Percentiles rank a stretch among this genome's conserved stretches.
These are phyloP conservation scores for Troides oblongomaculatus DNA, from an alignment of 2,888 invertebrate species.

Conservation along the genomic window DNA sequence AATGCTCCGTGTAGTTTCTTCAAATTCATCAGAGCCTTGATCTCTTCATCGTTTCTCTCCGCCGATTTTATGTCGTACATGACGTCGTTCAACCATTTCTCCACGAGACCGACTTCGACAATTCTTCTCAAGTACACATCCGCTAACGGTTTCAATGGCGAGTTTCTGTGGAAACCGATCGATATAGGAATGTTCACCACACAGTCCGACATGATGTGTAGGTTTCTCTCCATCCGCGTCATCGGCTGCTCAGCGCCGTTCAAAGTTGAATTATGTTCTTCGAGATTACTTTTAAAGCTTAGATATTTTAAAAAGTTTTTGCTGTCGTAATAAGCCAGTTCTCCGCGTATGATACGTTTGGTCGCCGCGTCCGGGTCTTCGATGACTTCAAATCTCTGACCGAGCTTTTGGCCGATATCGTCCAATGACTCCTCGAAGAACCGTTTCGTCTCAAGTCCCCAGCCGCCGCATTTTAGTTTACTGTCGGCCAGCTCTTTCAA, in stretches of 20 bases:
- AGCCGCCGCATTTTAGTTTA: conserved; percentile 84
- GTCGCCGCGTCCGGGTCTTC: conserved; percentile 83
- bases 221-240: conserved; percentile 63
- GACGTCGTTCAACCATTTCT: conserved; percentile 89
- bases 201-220: conserved; percentile 92
- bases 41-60: conserved; percentile 78
- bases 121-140: conserved; percentile 84
- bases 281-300: conserved; percentile 77
- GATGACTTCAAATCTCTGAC: conserved; percentile 82
- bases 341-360: conserved; percentile 83
- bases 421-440: conserved; percentile 87
- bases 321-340: conserved; percentile 90
- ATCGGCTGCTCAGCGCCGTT: conserved; percentile 41
- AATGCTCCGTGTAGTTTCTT: conserved; percentile 89
- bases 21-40: conserved; percentile 89
- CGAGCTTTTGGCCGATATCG: conserved; percentile 83
- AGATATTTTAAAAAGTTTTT: conserved; percentile 84
- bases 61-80: conserved; percentile 80
- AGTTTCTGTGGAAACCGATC: conserved; percentile 90
- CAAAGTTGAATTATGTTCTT: conserved; percentile 46
- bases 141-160: conserved; percentile 85
- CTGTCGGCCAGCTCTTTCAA: conserved; percentile 84
- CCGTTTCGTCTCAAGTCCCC: conserved; percentile 84
- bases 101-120: conserved; percentile 87
- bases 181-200: conserved; percentile 90